phyloP scores from a whole-genome alignment of 2,797 vertebrate genomes.

The Cuculus canorus region DNA sequence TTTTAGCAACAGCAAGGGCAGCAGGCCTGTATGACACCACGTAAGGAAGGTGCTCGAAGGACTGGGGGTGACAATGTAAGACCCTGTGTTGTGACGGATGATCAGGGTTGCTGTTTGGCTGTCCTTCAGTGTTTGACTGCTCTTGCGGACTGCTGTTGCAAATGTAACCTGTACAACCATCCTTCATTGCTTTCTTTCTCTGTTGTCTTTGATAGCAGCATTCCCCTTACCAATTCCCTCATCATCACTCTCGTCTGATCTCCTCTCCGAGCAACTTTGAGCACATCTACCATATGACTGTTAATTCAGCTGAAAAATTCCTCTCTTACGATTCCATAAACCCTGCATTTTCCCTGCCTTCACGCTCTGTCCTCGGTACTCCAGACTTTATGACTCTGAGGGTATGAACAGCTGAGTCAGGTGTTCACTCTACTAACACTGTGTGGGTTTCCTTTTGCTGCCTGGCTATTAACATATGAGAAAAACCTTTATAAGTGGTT shows the following conservation, averaged over 20 bases:
- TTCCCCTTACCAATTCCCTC: conserved; percentile 80
- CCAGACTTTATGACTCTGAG: conserved; percentile 82
- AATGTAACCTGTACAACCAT: conserved; percentile 38
- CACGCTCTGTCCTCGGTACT: conserved; percentile 79
- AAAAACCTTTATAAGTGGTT: conserved; percentile 26
- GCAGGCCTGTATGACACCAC: not conserved
- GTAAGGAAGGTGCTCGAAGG: conserved; percentile 41
- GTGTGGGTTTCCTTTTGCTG: conserved; percentile 67
- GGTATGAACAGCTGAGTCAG: conserved; percentile 80
- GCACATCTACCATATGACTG: conserved; percentile 91
- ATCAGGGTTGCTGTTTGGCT: conserved; percentile 51
- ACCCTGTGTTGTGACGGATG: not conserved
- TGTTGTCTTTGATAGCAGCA: conserved; percentile 81
- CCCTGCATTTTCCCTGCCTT: conserved; percentile 79
- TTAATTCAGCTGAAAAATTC: conserved; percentile 87
- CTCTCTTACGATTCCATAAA: conserved; percentile 83
- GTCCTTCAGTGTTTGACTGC: conserved; percentile 20
- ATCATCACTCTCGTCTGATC: conserved; percentile 83
- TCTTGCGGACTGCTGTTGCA: conserved; percentile 44
- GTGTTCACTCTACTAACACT: conserved; percentile 74
- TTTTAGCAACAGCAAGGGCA: conserved; percentile 32
- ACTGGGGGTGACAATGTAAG: conserved; percentile 29
- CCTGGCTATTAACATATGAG: conserved; percentile 59
- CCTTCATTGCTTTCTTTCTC: conserved; percentile 70
- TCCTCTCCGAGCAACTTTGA: conserved; percentile 89